A percentile compares a stretch with the other conserved stretches of the same genome.
Evolutionary conservation across 2,113 vertebrate species (phyloP).

Genomic region (Ibidorhyncha struthersii): DNA sequence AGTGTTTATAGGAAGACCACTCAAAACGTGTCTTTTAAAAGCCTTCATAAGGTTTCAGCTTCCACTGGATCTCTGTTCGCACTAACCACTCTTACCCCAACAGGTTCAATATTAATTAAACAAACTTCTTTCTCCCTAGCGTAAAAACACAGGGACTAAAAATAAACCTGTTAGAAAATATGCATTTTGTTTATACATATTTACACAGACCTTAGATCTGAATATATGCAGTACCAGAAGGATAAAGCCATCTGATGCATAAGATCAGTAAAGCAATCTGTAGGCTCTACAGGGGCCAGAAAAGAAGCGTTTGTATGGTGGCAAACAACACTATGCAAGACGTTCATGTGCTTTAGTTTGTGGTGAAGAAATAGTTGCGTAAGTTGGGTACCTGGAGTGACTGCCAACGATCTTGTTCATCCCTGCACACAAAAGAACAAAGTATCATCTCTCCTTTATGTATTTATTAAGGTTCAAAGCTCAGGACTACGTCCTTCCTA

Average conservation of each 20-base stretch:
- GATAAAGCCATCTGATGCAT: slow-evolving; percentile 48
- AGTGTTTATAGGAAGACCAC: neutral
- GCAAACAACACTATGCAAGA: slow-evolving; percentile 28
- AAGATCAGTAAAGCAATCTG: slow-evolving; percentile 54
- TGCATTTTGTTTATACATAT: slow-evolving; percentile 47
- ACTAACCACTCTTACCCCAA: neutral
- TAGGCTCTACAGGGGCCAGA: slow-evolving; percentile 11
- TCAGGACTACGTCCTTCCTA: neutral
- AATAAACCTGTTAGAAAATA: slow-evolving; percentile 52
- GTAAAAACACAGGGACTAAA: slow-evolving; percentile 2
- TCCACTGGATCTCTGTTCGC: neutral
- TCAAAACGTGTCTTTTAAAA: neutral
- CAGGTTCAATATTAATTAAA: neutral
- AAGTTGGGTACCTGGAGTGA: neutral
- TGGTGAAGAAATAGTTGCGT: neutral
- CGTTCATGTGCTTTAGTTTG: neutral
- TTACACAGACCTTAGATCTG: slow-evolving; percentile 32
- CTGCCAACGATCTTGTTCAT: neutral
- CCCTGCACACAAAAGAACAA: neutral
- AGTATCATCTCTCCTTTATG: neutral
- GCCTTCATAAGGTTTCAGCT: neutral
- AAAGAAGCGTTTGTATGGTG: neutral
- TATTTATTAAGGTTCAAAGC: neutral
- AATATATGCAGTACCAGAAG: slow-evolving; percentile 42
- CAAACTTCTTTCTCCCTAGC: neutral